phyloP scores from a whole-genome alignment of 2,797 vertebrate species.

The Iguana delicatissima region DNA sequence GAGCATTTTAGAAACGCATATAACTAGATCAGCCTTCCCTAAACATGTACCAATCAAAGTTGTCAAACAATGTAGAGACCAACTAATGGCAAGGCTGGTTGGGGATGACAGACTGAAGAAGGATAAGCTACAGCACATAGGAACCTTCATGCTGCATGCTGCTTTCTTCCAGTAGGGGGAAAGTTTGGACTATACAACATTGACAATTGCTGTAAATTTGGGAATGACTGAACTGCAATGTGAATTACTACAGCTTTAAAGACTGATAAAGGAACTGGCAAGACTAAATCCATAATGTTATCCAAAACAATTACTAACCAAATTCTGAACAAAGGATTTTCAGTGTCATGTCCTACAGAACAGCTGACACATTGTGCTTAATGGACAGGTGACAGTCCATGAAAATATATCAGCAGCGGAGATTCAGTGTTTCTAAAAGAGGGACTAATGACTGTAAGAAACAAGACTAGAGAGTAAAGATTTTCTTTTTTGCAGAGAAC shows the following conservation, averaged over 20 bases:
- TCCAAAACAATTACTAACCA: neutral
- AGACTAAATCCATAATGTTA: neutral
- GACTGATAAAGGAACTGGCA: neutral
- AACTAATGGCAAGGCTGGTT: too few relatives aligned
- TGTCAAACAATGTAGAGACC: too few relatives aligned
- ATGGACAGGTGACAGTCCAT: neutral
- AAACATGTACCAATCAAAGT: neutral
- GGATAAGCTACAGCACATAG: neutral
- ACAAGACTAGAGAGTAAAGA: too few relatives aligned
- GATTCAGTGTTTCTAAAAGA: too few relatives aligned
- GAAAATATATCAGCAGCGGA: neutral
- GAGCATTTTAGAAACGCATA: constrained; percentile 41
- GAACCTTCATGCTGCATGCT: neutral
- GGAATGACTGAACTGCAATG: neutral
- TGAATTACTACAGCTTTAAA: constrained; percentile 4
- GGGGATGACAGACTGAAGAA: neutral
- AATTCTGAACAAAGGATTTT: neutral
- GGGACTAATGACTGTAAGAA: too few relatives aligned
- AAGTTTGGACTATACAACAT: neutral
- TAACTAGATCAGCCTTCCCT: neutral
- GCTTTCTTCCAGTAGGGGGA: neutral
- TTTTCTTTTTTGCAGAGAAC: too few relatives aligned
- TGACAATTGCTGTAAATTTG: neutral
- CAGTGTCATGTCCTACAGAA: neutral
- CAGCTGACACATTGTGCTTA: neutral